Conservation (phyloP, 2,113 vertebrate genomes). For the Physeter macrocephalus region DNA sequence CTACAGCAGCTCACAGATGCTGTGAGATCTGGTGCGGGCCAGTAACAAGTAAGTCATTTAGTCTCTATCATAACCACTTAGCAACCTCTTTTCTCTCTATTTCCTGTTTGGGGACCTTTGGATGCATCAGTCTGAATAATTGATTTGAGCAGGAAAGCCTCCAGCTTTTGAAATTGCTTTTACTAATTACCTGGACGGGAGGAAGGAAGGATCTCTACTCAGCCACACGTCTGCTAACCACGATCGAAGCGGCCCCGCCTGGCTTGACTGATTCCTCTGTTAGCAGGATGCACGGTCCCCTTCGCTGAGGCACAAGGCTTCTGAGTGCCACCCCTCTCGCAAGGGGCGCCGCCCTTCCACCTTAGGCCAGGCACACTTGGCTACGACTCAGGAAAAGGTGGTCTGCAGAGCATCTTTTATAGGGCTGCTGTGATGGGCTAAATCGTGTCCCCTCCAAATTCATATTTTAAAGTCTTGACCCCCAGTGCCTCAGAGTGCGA, state of each 20-base stretch:
- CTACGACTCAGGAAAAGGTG: rapidly evolving
- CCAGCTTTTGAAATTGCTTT: background rate
- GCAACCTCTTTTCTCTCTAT: background rate
- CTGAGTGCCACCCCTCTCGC: background rate
- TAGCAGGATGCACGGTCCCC: background rate
- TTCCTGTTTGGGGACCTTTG: slow-evolving; percentile 26
- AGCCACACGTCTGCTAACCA: background rate
- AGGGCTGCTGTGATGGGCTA: background rate
- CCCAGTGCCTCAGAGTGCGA: rapidly evolving
- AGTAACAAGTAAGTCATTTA: background rate
- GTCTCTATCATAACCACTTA: slow-evolving; percentile 34
- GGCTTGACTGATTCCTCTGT: background rate
- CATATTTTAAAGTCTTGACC: rapidly evolving
- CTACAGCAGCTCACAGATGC: rapidly evolving
- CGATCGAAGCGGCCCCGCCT: background rate
- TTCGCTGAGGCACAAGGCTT: background rate
- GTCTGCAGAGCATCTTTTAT: background rate
- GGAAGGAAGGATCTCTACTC: background rate
- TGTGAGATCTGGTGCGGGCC: rapidly evolving
- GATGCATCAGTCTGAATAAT: slow-evolving; percentile 18
- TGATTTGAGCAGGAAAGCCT: slow-evolving; percentile 37
- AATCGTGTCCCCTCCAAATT: background rate
- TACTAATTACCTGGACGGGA: slow-evolving; percentile 54
- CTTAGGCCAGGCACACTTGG: background rate
- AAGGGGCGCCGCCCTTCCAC: background rate